phyloP scores from a whole-genome alignment of 2,113 vertebrate species.

The Apodemus sylvaticus region DNA sequence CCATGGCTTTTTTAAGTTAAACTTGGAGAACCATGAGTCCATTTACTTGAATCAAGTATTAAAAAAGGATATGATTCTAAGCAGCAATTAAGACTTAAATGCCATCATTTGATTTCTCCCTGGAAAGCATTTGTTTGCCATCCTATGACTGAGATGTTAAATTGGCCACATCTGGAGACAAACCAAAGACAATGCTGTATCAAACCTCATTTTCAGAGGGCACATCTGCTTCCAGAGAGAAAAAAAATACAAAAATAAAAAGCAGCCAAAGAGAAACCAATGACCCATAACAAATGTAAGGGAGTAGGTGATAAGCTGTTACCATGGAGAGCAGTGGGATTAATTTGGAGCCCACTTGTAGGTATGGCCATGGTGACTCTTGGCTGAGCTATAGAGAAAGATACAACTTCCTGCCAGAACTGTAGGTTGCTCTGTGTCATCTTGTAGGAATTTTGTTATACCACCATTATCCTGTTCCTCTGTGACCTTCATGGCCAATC shows the following conservation, averaged over 20 bases:
- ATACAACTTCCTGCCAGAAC: background rate
- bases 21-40: conserved; percentile 52
- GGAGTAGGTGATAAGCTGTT: background rate
- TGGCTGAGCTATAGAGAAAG: background rate
- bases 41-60: conserved; percentile 67
- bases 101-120: conserved; percentile 77
- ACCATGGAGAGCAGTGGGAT: background rate
- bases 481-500: background rate
- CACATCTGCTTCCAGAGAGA: conserved; percentile 61
- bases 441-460: background rate
- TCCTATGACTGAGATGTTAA: conserved; percentile 58
- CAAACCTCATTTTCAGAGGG: conserved; percentile 62
- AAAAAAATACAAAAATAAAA: conserved; percentile 10
- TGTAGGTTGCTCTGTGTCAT: background rate
- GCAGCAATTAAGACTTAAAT: conserved; percentile 78
- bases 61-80: conserved; percentile 67
- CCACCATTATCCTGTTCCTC: background rate
- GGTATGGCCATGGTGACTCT: background rate
- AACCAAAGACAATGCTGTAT: conserved; percentile 34
- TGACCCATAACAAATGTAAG: conserved; percentile 13
- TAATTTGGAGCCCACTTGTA: background rate
- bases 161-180: conserved; percentile 63
- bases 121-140: conserved; percentile 75
- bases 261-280: conserved; percentile 51
- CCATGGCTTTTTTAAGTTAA: conserved; percentile 57